A percentile compares a stretch with the other conserved stretches of the same genome.
Conservation (phyloP, 2,113 vertebrate species). For the Sylvia atricapilla region DNA sequence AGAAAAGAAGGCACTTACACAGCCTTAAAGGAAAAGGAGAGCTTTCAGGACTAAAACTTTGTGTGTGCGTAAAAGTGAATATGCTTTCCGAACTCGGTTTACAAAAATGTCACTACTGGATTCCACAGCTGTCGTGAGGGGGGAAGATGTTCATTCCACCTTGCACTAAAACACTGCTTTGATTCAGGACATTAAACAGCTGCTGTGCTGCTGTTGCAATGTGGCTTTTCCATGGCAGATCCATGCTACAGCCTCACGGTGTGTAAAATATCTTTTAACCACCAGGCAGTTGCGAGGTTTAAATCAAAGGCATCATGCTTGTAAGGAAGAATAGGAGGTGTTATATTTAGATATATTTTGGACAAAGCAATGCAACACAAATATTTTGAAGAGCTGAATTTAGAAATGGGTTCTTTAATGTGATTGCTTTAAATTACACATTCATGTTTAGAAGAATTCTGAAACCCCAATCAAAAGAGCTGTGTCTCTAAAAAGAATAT, state of each 20-base stretch:
- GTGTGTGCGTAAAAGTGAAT: not conserved
- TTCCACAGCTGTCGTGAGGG: not conserved
- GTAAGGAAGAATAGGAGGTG: not conserved
- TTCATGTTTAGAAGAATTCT: constrained; percentile 25
- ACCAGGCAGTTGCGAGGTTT: not conserved
- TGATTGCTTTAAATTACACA: not conserved
- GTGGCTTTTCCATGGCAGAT: not conserved
- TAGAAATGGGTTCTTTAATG: not conserved
- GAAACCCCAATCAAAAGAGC: constrained; percentile 63
- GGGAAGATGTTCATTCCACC: not conserved
- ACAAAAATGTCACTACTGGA: not conserved
- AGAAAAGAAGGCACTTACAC: not conserved
- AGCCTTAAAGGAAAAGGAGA: not conserved
- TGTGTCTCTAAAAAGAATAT: constrained; percentile 39
- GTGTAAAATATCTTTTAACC: not conserved
- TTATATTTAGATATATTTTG: not conserved
- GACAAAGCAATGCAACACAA: not conserved
- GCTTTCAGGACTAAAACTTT: not conserved
- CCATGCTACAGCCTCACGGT: not conserved
- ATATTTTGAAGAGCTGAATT: not conserved
- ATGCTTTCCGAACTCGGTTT: not conserved
- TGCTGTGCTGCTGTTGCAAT: not conserved
- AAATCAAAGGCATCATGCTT: not conserved
- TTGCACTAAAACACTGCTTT: not conserved
- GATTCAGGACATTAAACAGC: not conserved